Evolutionary conservation across 1,140 invertebrate genomes (phyloP).

Genomic region (Caenorhabditis latens): DNA sequence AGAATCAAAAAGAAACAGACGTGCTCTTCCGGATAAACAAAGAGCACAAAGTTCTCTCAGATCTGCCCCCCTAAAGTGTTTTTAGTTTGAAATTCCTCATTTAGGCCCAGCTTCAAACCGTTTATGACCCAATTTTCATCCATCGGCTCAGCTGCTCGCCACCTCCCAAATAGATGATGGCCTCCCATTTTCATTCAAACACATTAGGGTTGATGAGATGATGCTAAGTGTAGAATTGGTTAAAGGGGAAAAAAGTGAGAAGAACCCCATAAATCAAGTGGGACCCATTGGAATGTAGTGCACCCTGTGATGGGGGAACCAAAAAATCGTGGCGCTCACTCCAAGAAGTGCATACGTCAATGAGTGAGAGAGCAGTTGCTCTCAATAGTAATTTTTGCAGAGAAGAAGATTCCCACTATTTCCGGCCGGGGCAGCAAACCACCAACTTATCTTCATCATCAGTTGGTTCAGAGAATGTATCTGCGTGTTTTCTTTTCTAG

Average conservation of each 20-base stretch:
- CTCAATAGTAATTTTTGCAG: background rate
- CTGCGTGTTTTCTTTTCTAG: no score
- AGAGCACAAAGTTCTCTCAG: slow-evolving; percentile 17
- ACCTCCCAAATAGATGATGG: no score
- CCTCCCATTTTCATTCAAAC: no score
- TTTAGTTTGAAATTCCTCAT: slow-evolving; percentile 14
- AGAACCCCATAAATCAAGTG: slow-evolving; percentile 25
- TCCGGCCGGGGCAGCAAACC: background rate
- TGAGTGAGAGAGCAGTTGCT: background rate
- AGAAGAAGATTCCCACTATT: background rate
- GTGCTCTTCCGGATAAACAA: background rate
- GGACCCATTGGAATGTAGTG: background rate
- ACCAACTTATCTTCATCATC: no score
- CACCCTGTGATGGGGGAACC: background rate
- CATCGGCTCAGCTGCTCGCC: background rate
- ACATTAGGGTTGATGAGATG: background rate
- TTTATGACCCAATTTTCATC: background rate
- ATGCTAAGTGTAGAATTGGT: background rate
- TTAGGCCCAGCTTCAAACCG: background rate
- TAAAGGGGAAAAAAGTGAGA: background rate
- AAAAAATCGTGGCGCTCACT: background rate
- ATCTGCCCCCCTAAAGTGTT: background rate
- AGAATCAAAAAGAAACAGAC: background rate
- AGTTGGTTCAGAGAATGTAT: no score
- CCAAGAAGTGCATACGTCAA: background rate